Evolutionary conservation across 2,113 vertebrate species (phyloP).

Genomic region (Barnardius zonarius): DNA sequence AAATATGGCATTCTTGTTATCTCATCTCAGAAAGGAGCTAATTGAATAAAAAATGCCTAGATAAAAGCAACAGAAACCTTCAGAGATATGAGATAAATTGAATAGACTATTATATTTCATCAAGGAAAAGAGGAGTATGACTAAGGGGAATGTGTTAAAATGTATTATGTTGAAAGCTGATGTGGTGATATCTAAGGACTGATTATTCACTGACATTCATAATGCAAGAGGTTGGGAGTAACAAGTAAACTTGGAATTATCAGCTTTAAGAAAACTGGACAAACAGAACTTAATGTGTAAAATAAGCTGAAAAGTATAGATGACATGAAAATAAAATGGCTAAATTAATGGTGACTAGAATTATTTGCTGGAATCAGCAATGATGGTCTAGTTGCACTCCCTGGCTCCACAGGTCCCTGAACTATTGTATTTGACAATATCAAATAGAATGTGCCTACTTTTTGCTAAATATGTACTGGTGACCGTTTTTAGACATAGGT

Average conservation of each 20-base stretch:
- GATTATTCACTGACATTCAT: neutral
- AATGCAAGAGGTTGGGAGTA: neutral
- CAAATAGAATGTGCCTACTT: neutral
- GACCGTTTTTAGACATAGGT: neutral
- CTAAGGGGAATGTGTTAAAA: neutral
- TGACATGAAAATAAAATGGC: neutral
- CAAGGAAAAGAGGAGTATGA: neutral
- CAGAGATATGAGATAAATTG: neutral
- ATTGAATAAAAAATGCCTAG: neutral
- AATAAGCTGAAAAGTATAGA: neutral
- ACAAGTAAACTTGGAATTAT: neutral
- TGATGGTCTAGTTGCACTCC: neutral
- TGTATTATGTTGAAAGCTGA: neutral
- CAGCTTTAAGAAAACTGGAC: neutral
- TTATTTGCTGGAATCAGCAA: neutral
- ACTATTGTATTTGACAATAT: neutral
- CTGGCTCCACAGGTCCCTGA: neutral
- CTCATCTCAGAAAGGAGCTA: neutral
- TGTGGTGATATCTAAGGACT: fast-evolving
- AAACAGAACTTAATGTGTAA: neutral
- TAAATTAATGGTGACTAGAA: neutral
- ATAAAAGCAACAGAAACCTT: neutral
- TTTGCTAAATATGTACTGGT: neutral
- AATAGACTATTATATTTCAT: neutral
- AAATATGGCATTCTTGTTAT: neutral